A percentile compares a stretch with the other conserved stretches of the same genome.
phyloP scores from a whole-genome alignment of 2,113 vertebrate genomes.

The Aegypius monachus region DNA sequence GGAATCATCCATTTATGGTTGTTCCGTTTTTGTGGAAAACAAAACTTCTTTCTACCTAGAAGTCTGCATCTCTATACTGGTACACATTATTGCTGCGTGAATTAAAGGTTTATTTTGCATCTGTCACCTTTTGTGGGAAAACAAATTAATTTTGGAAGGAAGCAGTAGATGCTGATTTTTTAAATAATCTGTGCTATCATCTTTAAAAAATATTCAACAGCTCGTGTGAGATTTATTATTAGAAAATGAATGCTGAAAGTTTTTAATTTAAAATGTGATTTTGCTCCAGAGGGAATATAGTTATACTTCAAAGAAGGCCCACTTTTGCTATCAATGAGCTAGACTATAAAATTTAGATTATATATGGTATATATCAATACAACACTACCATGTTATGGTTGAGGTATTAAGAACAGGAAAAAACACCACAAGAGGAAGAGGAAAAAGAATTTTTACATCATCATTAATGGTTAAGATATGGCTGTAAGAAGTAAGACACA shows the following conservation, averaged over 20 bases:
- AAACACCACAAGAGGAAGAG: not conserved
- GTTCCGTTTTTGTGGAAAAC: not conserved
- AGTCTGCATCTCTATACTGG: not conserved
- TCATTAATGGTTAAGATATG: not conserved
- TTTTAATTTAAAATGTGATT: not conserved
- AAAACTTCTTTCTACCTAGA: not conserved
- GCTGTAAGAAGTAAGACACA: not conserved
- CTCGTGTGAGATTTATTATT: not conserved
- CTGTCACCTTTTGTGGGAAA: not conserved
- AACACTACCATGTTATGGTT: accelerated
- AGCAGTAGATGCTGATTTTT: not conserved
- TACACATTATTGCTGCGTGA: not conserved
- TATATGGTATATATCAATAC: not conserved
- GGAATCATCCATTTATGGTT: not conserved
- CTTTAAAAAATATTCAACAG: not conserved
- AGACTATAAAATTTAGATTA: not conserved
- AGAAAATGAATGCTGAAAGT: not conserved
- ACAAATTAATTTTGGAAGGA: not conserved
- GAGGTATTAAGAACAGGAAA: not conserved
- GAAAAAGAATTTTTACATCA: not conserved
- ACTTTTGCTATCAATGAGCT: not conserved
- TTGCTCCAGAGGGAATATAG: not conserved
- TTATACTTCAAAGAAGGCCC: not conserved
- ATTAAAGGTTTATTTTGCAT: not conserved
- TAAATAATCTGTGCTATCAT: not conserved